These are phyloP conservation scores for Isaurus tuberculatus DNA, from an alignment of 92 coral and sea anemone genomes.

Conservation along the genomic window DNA sequence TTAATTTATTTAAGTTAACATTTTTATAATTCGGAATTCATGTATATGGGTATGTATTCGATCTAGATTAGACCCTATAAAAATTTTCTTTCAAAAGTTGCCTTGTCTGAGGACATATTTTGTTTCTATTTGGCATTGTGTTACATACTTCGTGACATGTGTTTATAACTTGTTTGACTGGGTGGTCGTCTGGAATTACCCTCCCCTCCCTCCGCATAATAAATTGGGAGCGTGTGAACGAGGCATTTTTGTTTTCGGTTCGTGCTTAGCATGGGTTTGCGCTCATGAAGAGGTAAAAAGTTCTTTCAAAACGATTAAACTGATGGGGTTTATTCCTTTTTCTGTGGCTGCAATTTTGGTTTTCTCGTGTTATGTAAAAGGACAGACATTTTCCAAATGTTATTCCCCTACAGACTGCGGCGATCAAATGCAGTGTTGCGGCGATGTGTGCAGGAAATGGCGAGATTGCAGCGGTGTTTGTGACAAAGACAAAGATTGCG, in stretches of 20 bases:
- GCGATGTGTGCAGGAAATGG: conserved; percentile 44
- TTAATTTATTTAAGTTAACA: too few species aligned
- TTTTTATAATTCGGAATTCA: too few species aligned
- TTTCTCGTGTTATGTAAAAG: conserved; percentile 16
- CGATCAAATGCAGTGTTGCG: conserved; percentile 12
- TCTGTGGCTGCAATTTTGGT: conserved; percentile 14
- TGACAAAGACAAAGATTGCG: conserved; percentile 15
- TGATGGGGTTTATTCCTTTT: conserved; percentile 10
- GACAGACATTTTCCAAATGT: conserved; percentile 21
- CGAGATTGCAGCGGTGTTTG: conserved; percentile 11
- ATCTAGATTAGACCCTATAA: too few species aligned
- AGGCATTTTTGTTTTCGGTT: background rate
- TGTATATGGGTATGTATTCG: too few species aligned
- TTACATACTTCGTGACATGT: too few species aligned
- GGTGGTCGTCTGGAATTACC: background rate
- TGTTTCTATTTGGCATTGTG: too few species aligned
- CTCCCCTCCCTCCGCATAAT: background rate
- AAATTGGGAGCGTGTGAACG: background rate
- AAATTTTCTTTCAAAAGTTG: too few species aligned
- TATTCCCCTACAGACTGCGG: background rate
- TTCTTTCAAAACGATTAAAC: background rate
- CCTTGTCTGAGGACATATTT: too few species aligned
- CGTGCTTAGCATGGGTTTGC: background rate
- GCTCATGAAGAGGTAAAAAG: background rate
- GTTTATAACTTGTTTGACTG: too few species aligned